A percentile compares a stretch with the other conserved stretches of the same genome.
Conservation (phyloP, 2,888 invertebrate genomes). For the Caenorhabditis sp. region DNA sequence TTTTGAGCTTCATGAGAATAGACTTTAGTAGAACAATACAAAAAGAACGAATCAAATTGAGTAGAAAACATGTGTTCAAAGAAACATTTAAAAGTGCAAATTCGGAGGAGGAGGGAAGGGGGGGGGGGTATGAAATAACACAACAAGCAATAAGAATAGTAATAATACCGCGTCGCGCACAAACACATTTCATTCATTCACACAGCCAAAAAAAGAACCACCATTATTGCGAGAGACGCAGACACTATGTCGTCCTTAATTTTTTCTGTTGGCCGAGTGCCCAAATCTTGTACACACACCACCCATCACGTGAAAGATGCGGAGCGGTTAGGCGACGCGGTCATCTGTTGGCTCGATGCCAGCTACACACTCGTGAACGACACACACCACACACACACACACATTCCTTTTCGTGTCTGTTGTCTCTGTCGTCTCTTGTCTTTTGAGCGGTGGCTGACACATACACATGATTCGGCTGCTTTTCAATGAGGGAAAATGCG, state of each 20-base stretch:
- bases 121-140: background rate
- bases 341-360: background rate
- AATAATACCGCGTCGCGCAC: background rate
- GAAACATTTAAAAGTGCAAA: background rate
- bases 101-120: background rate
- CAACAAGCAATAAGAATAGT: conserved; percentile 1
- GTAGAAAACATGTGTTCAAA: background rate
- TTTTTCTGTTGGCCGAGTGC: background rate
- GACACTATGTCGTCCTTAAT: background rate
- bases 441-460: background rate
- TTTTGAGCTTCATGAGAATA: too few species aligned
- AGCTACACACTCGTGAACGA: background rate
- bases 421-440: background rate
- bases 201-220: background rate
- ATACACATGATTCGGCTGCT: conserved; percentile 1
- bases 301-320: background rate
- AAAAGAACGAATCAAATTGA: too few species aligned
- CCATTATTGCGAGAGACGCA: background rate
- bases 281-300: conserved; percentile 1
- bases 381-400: too few species aligned
- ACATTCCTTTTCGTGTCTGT: background rate
- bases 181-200: background rate
- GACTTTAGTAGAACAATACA: too few species aligned
- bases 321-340: background rate
- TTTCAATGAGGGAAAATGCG: conserved; percentile 1